Conservation (phyloP, 2,888 invertebrate species). For the Drosophila anceps region DNA sequence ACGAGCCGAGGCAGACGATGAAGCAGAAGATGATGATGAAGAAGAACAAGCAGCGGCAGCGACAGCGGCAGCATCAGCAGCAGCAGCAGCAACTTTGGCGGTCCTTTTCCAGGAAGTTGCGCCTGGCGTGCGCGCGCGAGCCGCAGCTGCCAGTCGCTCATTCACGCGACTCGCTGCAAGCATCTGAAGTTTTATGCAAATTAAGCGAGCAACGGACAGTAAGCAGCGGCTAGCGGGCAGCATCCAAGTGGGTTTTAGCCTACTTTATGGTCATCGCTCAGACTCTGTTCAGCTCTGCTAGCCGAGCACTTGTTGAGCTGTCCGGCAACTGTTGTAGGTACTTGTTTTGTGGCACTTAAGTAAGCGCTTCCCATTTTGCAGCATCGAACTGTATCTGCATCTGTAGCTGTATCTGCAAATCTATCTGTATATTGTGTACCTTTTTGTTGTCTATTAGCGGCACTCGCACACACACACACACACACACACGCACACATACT, state of each 20-base stretch:
- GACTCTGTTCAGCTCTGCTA: conserved; percentile 36
- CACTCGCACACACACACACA: conserved; percentile 27
- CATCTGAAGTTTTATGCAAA: conserved; percentile 76
- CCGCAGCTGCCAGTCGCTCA: conserved; percentile 64
- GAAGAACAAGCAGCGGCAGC: conserved; percentile 13
- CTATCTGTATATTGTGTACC: conserved; percentile 54
- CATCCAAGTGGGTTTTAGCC: conserved; percentile 75
- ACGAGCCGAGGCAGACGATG: conserved; percentile 16
- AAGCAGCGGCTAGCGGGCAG: conserved; percentile 28
- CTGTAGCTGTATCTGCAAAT: conserved; percentile 27
- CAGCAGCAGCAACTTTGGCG: conserved; percentile 74
- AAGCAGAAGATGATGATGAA: conserved; percentile 6
- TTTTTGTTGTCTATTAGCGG: conserved; percentile 75
- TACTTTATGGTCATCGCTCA: conserved; percentile 74
- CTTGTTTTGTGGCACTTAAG: conserved; percentile 67
- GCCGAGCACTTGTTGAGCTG: conserved; percentile 71
- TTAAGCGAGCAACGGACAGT: conserved; percentile 49
- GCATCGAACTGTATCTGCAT: conserved; percentile 41
- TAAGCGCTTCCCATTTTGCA: conserved; percentile 67
- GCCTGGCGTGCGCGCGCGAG: conserved; percentile 74
- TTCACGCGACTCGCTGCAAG: conserved; percentile 64
- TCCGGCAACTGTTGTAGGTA: conserved; percentile 67
- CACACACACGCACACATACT: conserved; percentile 13
- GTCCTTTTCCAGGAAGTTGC: conserved; percentile 81
- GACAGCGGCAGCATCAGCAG: conserved; percentile 38